Evolutionary conservation across 2,888 invertebrate species (phyloP).

Genomic region (Drosophila flavopinicola): DNA sequence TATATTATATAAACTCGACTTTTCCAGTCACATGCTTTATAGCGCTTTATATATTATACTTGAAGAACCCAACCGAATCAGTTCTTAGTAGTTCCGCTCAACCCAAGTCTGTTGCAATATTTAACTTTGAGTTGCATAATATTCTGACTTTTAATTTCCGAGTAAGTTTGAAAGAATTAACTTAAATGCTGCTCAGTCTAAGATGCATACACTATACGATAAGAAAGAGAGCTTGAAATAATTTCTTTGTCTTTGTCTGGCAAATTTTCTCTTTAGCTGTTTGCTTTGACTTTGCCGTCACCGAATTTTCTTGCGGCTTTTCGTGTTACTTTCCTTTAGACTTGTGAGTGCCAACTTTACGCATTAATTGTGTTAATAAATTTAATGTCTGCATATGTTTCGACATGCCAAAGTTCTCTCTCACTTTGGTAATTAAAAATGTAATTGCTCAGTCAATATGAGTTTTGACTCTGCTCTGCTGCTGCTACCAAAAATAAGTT

Average conservation of each 20-base stretch:
- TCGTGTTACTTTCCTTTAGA: conserved; percentile 38
- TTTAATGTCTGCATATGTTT: conserved; percentile 64
- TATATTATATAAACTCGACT: conserved; percentile 3
- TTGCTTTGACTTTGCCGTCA: conserved; percentile 53
- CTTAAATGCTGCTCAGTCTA: conserved; percentile 15
- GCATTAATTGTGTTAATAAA: conserved; percentile 78
- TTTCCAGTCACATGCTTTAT: too few relatives aligned
- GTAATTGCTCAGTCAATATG: conserved; percentile 73
- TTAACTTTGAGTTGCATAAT: conserved; percentile 1
- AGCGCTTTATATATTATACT: background rate
- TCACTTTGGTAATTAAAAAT: conserved; percentile 73
- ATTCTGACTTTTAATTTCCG: conserved; percentile 32
- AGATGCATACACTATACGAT: conserved; percentile 9
- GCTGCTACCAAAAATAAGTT: conserved; percentile 2
- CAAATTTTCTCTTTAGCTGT: conserved; percentile 41
- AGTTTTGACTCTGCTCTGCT: conserved; percentile 24
- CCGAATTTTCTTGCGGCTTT: conserved; percentile 50
- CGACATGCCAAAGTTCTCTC: conserved; percentile 55
- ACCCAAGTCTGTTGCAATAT: background rate
- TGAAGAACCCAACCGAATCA: conserved; percentile 1
- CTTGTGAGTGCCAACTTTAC: conserved; percentile 52
- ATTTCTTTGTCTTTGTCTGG: conserved; percentile 57
- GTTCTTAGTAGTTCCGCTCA: background rate
- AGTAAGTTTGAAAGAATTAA: conserved; percentile 14
- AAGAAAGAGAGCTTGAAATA: conserved; percentile 35